These are phyloP conservation scores for Scortum barcoo DNA, from an alignment of 2,113 vertebrate genomes.

Conservation along the genomic window DNA sequence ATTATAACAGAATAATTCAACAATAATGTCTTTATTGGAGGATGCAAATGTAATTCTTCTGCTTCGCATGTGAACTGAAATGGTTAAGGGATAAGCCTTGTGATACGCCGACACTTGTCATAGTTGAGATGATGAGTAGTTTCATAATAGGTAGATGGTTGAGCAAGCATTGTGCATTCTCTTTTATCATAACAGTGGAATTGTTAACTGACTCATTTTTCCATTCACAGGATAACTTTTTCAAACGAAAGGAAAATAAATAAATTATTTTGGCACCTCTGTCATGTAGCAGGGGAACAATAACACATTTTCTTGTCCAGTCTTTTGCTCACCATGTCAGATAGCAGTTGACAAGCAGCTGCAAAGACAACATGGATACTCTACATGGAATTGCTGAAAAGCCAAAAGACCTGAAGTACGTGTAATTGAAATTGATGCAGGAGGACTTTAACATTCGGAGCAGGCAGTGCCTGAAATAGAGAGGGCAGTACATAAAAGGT, in stretches of 20 bases:
- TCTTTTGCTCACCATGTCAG: neutral
- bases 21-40: too few species aligned
- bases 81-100: neutral
- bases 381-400: neutral
- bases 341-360: neutral
- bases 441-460: neutral
- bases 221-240: neutral
- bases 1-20: neutral
- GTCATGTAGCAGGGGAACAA: neutral
- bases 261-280: neutral
- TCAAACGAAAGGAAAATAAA: neutral
- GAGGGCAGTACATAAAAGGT: neutral
- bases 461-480: neutral
- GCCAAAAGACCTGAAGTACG: neutral
- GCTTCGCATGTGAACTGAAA: neutral
- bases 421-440: neutral
- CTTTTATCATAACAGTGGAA: neutral
- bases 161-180: too few species aligned
- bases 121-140: too few species aligned
- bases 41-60: too few species aligned
- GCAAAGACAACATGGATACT: neutral
- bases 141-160: neutral
- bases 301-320: neutral
- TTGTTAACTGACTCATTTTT: neutral
- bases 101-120: too few species aligned